phyloP scores from a whole-genome alignment of 2,888 invertebrate genomes.

The Rotaria socialis region DNA sequence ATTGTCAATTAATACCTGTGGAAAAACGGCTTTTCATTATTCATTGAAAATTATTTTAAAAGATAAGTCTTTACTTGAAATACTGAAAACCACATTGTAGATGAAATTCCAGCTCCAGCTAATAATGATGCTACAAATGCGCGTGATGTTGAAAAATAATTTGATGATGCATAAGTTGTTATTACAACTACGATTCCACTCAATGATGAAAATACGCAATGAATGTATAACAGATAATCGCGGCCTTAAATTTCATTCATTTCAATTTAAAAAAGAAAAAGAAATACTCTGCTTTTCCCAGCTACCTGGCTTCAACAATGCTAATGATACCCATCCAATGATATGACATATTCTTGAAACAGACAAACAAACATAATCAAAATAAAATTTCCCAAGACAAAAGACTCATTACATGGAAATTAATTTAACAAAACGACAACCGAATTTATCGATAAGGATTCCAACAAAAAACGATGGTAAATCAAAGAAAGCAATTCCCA shows the following conservation, averaged over 20 bases:
- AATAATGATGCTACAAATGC: background rate
- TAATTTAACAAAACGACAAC: slow-evolving; percentile 26
- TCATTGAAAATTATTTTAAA: no score
- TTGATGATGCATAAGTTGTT: background rate
- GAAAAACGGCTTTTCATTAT: background rate
- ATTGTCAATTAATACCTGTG: background rate
- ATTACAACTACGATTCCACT: background rate
- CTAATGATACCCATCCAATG: slow-evolving; percentile 4
- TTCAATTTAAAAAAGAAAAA: no score
- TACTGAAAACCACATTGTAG: background rate
- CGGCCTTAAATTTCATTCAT: background rate
- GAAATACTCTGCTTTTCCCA: background rate
- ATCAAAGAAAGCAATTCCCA: background rate
- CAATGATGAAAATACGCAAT: background rate
- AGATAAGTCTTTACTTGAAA: background rate
- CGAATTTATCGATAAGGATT: slow-evolving; percentile 21
- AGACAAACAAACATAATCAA: background rate
- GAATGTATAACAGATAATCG: background rate
- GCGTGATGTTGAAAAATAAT: background rate
- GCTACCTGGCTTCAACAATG: slow-evolving; percentile 16
- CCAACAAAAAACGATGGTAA: background rate
- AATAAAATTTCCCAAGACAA: background rate
- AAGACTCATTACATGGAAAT: background rate
- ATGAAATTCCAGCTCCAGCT: background rate
- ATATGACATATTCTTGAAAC: background rate